Evolutionary conservation across 37 sponge, comb jelly and placozoan species (phyloP).

Genomic region (Beroe forskalii): DNA sequence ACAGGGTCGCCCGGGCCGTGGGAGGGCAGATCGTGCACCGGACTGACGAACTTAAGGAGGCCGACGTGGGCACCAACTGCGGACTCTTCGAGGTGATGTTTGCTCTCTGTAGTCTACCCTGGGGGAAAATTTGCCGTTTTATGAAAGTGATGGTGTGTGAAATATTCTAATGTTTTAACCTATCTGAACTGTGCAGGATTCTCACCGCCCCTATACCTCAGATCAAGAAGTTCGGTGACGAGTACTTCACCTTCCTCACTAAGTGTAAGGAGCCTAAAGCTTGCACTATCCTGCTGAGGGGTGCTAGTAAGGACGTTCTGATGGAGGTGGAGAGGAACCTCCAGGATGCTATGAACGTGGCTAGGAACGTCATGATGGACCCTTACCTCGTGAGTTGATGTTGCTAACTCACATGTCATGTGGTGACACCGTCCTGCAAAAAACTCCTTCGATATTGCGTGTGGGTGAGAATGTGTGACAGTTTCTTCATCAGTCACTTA

Average conservation of each 20-base stretch:
- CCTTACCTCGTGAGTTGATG: conserved; percentile 72
- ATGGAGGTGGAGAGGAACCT: conserved; percentile 98
- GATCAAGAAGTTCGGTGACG: conserved; percentile 55
- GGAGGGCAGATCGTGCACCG: conserved; percentile 92
- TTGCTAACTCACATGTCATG: too few relatives aligned
- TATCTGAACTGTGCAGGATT: too few relatives aligned
- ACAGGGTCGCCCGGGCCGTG: conserved; percentile 90
- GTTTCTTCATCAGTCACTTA: too few relatives aligned
- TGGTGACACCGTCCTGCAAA: too few relatives aligned
- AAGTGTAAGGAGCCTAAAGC: conserved; percentile 97
- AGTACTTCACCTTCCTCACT: conserved; percentile 86
- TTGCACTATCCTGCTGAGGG: conserved; percentile 93
- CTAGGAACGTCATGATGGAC: conserved; percentile 86
- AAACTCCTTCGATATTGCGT: too few relatives aligned
- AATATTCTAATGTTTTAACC: too few relatives aligned
- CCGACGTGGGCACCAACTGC: conserved; percentile 91
- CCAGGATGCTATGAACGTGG: conserved; percentile 98
- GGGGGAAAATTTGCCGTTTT: too few relatives aligned
- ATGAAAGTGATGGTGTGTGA: too few relatives aligned
- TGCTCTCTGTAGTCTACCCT: too few relatives aligned
- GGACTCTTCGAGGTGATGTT: conserved; percentile 90
- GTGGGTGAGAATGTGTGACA: too few relatives aligned
- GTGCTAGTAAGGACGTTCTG: conserved; percentile 97
- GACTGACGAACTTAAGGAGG: conserved; percentile 89
- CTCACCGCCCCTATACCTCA: too few relatives aligned